Conservation (phyloP, 1,140 invertebrate genomes). For the Asobara japonica region DNA sequence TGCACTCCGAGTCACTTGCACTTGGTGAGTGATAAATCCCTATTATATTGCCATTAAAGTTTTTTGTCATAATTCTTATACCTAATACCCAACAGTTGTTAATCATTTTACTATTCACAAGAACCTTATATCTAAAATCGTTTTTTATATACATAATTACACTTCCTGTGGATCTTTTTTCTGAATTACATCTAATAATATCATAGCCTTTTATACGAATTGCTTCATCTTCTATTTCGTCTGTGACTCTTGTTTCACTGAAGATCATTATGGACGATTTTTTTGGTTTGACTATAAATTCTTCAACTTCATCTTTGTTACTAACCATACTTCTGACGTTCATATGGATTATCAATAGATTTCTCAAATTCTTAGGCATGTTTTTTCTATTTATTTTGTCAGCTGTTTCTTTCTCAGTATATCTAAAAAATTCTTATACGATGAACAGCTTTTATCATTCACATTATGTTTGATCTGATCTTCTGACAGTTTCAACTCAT, state of each 20-base stretch:
- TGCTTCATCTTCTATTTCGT: constrained; percentile 19
- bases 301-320: constrained; percentile 18
- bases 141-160: constrained; percentile 11
- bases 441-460: not conserved
- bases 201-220: constrained; percentile 2
- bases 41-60: not conserved
- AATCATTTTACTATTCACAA: not conserved
- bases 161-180: constrained; percentile 16
- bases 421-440: not conserved
- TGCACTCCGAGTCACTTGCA: not conserved
- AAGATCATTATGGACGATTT: not conserved
- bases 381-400: not conserved
- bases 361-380: not conserved
- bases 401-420: not conserved
- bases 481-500: not conserved
- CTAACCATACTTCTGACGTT: not conserved
- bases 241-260: constrained; percentile 19
- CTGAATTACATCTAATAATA: constrained; percentile 3
- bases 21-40: not conserved
- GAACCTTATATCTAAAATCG: not conserved
- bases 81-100: not conserved
- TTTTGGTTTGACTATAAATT: not conserved
- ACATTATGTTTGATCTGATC: not conserved
- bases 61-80: not conserved
- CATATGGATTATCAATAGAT: not conserved